phyloP scores from a whole-genome alignment of 2,797 vertebrate genomes.

The Sciaenops ocellatus region DNA sequence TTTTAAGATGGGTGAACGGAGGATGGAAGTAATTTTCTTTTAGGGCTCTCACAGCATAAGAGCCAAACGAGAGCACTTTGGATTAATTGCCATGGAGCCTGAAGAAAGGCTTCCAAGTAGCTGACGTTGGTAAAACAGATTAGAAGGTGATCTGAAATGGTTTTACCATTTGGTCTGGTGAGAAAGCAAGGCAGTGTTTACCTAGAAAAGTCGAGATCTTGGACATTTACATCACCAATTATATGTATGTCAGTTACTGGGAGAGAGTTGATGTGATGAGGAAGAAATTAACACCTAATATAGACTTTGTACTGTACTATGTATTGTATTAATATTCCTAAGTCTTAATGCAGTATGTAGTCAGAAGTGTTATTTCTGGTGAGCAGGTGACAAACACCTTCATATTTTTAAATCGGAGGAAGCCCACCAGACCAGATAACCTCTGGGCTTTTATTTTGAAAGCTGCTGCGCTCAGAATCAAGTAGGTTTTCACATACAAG shows the following conservation, averaged over 20 bases:
- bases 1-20: constrained; percentile 23
- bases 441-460: constrained; percentile 15
- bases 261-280: background rate
- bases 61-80: constrained; percentile 53
- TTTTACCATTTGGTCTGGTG: constrained; percentile 17
- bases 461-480: background rate
- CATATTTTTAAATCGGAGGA: constrained; percentile 5
- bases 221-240: background rate
- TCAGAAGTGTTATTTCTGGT: background rate
- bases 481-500: too few relatives aligned
- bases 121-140: constrained; percentile 44
- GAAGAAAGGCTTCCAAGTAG: constrained; percentile 39
- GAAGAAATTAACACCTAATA: constrained; percentile 12
- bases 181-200: constrained; percentile 1
- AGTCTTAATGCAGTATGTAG: background rate
- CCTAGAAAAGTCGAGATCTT: constrained; percentile 2
- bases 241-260: background rate
- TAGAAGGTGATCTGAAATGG: constrained; percentile 12
- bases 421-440: background rate
- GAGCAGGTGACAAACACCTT: background rate
- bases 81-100: constrained; percentile 48
- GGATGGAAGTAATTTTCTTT: constrained; percentile 54
- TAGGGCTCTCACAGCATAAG: constrained; percentile 40
- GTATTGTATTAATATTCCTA: background rate
- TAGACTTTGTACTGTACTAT: background rate